A percentile compares a stretch with the other conserved stretches of the same genome.
Conservation (phyloP, 2,888 invertebrate species). For the Lithosia quadra region DNA sequence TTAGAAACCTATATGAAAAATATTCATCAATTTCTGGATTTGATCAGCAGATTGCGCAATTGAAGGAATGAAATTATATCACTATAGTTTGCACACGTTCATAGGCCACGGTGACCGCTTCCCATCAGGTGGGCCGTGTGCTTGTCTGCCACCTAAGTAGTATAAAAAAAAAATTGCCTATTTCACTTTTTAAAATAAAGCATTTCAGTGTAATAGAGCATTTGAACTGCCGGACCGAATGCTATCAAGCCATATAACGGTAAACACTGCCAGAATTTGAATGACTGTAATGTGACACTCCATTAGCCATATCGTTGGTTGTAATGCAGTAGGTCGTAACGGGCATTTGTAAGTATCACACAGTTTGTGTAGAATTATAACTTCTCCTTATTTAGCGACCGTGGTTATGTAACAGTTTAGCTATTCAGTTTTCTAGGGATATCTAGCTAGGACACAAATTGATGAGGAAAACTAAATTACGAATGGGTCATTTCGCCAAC, state of each 20-base stretch:
- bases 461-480: not conserved
- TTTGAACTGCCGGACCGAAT: slow-evolving; percentile 31
- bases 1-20: not conserved
- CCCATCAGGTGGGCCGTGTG: too few species aligned
- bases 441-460: not conserved
- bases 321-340: slow-evolving; percentile 7
- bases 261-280: slow-evolving; percentile 30
- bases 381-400: not conserved
- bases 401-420: not conserved
- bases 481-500: not conserved
- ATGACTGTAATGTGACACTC: slow-evolving; percentile 48
- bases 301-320: slow-evolving; percentile 40
- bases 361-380: not conserved
- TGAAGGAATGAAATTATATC: not conserved
- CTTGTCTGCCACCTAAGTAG: too few species aligned
- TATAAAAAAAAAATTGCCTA: too few species aligned
- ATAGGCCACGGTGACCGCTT: too few species aligned
- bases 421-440: too few species aligned
- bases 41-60: not conserved
- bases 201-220: slow-evolving; percentile 30
- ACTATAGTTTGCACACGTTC: too few species aligned
- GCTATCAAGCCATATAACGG: slow-evolving; percentile 28
- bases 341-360: slow-evolving; percentile 3
- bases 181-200: slow-evolving; percentile 39
- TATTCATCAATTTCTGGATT: not conserved